Percentiles rank a stretch among this genome's conserved stretches.
Evolutionary conservation across 2,113 vertebrate genomes (phyloP).

Genomic region (Xenopus borealis): DNA sequence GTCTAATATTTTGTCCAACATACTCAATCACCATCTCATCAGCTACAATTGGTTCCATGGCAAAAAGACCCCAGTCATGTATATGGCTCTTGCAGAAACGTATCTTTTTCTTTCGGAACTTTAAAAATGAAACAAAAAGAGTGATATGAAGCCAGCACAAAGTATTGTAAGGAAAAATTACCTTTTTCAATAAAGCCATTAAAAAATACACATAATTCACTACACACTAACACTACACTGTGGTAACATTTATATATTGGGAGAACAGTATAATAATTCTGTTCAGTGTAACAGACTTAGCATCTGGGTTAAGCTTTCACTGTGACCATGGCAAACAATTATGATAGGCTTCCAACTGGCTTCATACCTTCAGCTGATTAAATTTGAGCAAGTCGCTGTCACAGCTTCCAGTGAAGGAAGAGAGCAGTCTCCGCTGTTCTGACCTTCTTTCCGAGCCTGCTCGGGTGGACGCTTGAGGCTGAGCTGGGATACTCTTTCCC

Average conservation of each 20-base stretch:
- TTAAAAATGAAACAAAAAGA: slow-evolving; percentile 5
- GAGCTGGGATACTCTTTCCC: slow-evolving; percentile 97
- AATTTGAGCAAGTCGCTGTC: slow-evolving; percentile 98
- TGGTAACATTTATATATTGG: too few relatives aligned
- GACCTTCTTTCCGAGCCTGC: slow-evolving; percentile 92
- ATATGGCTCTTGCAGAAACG: slow-evolving; percentile 95
- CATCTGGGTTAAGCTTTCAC: too few relatives aligned
- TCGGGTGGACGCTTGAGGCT: slow-evolving; percentile 88
- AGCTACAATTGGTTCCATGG: slow-evolving; percentile 94
- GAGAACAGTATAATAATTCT: too few relatives aligned
- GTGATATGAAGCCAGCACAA: background rate
- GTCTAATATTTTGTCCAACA: slow-evolving; percentile 96
- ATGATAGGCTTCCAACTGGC: background rate
- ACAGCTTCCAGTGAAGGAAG: slow-evolving; percentile 86
- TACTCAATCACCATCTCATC: slow-evolving; percentile 99
- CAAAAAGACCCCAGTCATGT: slow-evolving; percentile 97
- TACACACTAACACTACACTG: too few relatives aligned
- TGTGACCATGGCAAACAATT: background rate
- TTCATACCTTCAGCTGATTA: slow-evolving; percentile 94
- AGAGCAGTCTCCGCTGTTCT: slow-evolving; percentile 88
- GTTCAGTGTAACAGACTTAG: too few relatives aligned
- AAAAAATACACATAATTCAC: too few relatives aligned
- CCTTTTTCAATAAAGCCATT: too few relatives aligned
- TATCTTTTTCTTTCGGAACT: slow-evolving; percentile 98
- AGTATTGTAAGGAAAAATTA: too few relatives aligned